Base-by-base conservation (phyloP, 2,888 invertebrate genomes). In the Macaria notata region DNA sequence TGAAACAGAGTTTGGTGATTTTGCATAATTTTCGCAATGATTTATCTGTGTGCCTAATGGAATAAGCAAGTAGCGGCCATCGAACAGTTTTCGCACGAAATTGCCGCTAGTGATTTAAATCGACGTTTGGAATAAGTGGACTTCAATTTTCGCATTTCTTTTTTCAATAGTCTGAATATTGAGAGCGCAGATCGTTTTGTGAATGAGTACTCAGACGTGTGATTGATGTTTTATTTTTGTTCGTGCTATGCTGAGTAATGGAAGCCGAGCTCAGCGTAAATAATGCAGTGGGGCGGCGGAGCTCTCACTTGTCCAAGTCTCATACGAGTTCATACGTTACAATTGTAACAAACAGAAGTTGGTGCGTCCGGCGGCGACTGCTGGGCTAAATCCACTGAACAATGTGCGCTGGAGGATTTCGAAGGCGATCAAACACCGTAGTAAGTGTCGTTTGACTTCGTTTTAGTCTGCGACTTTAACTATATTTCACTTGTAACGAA, bases 1-100 rank as follows among this genome's bases (percentile, higher is more conserved):
- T 79, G 79, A 78, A 81, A 83, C 78, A 75, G 79, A 80, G 76
- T 75, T 73, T 72, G 71, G 72, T 77, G 80, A 77, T 80, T 83
- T 79, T 78, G 78, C 80, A 84, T 83, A 81, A 83, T 77, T 81
- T 75, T 72, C 65, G 62, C 72, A 72, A 70, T 78, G 75, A 77
- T 78, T 78, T 76, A 75, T 78, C 73, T 75, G 68, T 70, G 72
- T 69, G 68, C 61, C 63, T 78, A 77, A 79, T 80, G 73, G 77
- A 76, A 78, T 78, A 75, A 79, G 74, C 70, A 75, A 78, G 73
- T 72, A 66, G 66, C 56, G 61, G 56, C 63, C 51, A 65, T 71
- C 59, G 65, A 63, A 65, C 56, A 62, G 67, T 57, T 65, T 65
- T 58, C 50, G 45, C 59, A 49, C 31, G 56, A 55, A 49, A 62